Percentiles rank a stretch among this genome's conserved stretches.
Evolutionary conservation across 2,888 invertebrate species (phyloP).

Genomic region (Platerodrilus igneus): DNA sequence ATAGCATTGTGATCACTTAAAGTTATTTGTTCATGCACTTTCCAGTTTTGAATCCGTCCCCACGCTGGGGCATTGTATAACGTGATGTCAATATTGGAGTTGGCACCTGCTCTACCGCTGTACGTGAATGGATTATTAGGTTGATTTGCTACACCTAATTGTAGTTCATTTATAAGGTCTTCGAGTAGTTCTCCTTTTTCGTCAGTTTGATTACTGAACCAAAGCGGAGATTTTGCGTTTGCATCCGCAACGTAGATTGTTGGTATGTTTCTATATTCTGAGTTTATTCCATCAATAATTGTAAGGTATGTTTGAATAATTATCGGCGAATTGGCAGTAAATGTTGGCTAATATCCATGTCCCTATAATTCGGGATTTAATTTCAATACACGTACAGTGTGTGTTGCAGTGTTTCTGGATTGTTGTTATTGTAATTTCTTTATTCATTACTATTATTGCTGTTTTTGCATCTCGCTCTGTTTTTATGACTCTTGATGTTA

Average conservation of each 20-base stretch:
- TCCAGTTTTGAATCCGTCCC: too few relatives aligned
- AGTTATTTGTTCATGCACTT: too few relatives aligned
- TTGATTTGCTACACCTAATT: background rate
- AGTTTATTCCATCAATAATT: background rate
- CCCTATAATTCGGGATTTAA: background rate
- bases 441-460: conserved; percentile 1
- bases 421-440: background rate
- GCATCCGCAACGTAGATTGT: conserved; percentile 7
- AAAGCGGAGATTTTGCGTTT: conserved; percentile 12
- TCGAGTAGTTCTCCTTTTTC: conserved; percentile 7
- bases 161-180: conserved; percentile 3
- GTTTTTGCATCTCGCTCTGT: conserved; percentile 1
- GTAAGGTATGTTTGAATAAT: too few relatives aligned
- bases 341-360: too few relatives aligned
- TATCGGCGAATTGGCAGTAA: conserved; percentile 13
- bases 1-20: too few relatives aligned
- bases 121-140: conserved; percentile 1
- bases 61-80: background rate
- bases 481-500: too few relatives aligned
- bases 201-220: conserved; percentile 2
- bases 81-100: background rate
- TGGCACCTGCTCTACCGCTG: background rate
- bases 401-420: background rate
- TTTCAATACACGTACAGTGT: conserved; percentile 1
- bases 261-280: background rate